These are phyloP conservation scores for Oryzias melastigma DNA, from an alignment of 2,113 vertebrate genomes.

Conservation along the genomic window DNA sequence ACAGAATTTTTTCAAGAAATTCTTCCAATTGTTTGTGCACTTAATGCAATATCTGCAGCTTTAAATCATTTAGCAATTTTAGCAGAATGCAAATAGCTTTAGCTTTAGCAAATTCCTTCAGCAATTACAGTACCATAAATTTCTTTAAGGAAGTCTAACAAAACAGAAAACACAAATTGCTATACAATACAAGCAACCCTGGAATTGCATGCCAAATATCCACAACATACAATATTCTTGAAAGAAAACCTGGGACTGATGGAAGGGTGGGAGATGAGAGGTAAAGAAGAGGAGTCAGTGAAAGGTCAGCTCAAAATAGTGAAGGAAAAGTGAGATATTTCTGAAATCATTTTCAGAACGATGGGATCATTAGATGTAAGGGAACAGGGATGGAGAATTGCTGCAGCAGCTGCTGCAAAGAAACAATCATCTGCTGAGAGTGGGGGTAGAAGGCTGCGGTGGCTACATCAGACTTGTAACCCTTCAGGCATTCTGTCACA, in stretches of 20 bases:
- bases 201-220: too few species aligned
- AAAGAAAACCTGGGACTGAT: neutral
- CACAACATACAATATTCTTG: too few species aligned
- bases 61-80: too few species aligned
- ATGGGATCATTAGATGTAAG: neutral
- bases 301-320: slow-evolving; percentile 1
- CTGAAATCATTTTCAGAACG: slow-evolving; percentile 3
- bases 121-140: too few species aligned
- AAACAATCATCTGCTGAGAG: slow-evolving; percentile 16
- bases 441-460: slow-evolving; percentile 14
- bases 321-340: slow-evolving; percentile 8
- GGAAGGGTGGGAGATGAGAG: neutral
- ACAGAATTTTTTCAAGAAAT: too few species aligned
- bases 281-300: neutral
- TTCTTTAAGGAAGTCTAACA: too few species aligned
- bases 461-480: slow-evolving; percentile 8
- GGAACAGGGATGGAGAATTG: slow-evolving; percentile 14
- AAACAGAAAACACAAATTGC: too few species aligned
- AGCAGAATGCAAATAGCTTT: too few species aligned
- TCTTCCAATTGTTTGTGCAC: too few species aligned
- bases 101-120: too few species aligned
- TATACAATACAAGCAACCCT: too few species aligned
- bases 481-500: slow-evolving; percentile 7
- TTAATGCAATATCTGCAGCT: too few species aligned
- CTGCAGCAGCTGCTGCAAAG: slow-evolving; percentile 16